These are phyloP conservation scores for Ivindomyrus marchei DNA, from an alignment of 2,113 vertebrate genomes.

Conservation along the genomic window DNA sequence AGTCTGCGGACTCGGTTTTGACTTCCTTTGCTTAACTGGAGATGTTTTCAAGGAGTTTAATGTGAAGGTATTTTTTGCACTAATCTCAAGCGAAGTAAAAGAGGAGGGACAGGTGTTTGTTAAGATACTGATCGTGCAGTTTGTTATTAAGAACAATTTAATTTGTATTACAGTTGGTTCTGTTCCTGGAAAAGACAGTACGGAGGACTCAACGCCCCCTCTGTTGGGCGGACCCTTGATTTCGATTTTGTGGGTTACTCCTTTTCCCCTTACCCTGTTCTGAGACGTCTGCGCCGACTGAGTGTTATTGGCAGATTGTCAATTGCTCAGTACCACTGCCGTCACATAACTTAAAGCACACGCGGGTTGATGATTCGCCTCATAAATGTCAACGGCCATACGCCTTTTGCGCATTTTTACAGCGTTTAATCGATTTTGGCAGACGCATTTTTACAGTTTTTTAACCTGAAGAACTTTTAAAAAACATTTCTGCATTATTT, in stretches of 20 bases:
- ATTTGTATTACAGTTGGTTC: background rate
- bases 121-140: background rate
- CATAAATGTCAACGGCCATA: conserved; percentile 60
- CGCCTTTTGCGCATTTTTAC: conserved; percentile 51
- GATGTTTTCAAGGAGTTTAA: background rate
- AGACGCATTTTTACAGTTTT: conserved; percentile 42
- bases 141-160: background rate
- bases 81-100: background rate
- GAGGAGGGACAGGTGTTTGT: background rate
- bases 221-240: conserved; percentile 33
- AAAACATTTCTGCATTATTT: background rate
- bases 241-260: conserved; percentile 27
- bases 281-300: conserved; percentile 61
- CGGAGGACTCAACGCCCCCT: conserved; percentile 27
- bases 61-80: conserved; percentile 3
- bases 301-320: conserved; percentile 75
- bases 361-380: conserved; percentile 52
- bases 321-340: conserved; percentile 70
- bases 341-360: conserved; percentile 56
- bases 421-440: conserved; percentile 51
- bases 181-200: conserved; percentile 10
- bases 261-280: conserved; percentile 50
- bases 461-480: conserved; percentile 29
- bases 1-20: background rate
- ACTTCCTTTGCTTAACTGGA: background rate